Conservation (phyloP, 2,888 invertebrate species). For the Synanthedon andrenaeformis region DNA sequence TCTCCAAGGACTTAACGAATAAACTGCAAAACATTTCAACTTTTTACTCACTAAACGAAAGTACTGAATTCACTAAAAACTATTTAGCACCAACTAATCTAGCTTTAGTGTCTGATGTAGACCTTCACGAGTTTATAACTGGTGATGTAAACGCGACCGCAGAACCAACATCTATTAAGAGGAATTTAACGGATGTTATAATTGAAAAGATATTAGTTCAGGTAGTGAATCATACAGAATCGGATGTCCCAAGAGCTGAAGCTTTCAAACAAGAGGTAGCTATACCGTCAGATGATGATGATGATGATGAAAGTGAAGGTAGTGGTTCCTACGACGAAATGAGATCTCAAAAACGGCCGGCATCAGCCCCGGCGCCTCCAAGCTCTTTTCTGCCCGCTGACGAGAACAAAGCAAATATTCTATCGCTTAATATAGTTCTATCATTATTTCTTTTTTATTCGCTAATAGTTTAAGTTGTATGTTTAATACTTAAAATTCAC, state of each 20-base stretch:
- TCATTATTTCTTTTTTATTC: conserved; percentile 9
- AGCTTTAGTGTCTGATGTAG: conserved; percentile 15
- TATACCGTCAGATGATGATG: conserved; percentile 54
- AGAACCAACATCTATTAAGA: conserved; percentile 11
- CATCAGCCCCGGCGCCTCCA: conserved; percentile 50
- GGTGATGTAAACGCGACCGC: conserved; percentile 10
- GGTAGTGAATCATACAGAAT: conserved; percentile 8
- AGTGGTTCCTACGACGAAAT: conserved; percentile 47
- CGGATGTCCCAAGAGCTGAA: conserved; percentile 34
- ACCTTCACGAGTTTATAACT: conserved; percentile 32
- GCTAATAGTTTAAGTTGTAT: background rate
- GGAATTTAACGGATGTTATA: conserved; percentile 1
- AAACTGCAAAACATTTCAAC: conserved; percentile 38
- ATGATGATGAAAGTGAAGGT: conserved; percentile 56
- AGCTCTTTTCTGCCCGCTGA: conserved; percentile 51
- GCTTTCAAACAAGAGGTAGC: conserved; percentile 47
- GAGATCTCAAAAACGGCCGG: conserved; percentile 28
- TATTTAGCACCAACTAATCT: too few relatives aligned
- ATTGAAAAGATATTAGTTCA: background rate
- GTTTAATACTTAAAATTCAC: background rate
- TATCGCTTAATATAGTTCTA: conserved; percentile 12
- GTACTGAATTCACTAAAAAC: conserved; percentile 30
- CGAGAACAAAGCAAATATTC: conserved; percentile 29
- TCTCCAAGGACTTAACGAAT: conserved; percentile 27
- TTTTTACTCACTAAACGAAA: conserved; percentile 16